Conservation (phyloP, 2,113 vertebrate species). For the Cisticola juncidis region DNA sequence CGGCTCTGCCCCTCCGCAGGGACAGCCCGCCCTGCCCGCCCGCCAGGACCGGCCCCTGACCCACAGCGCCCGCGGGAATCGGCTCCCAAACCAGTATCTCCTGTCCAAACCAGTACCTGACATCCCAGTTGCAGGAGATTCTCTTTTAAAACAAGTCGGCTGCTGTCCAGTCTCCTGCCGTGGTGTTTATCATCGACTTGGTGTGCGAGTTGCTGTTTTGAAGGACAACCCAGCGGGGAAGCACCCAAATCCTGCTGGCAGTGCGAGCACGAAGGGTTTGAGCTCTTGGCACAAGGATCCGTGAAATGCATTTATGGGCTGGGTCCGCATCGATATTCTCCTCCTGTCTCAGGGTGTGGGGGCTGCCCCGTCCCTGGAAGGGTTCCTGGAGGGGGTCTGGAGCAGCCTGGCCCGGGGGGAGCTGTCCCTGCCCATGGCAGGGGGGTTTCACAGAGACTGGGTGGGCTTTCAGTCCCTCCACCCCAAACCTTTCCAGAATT, state of each 20-base stretch:
- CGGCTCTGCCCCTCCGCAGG: not conserved
- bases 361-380: not conserved
- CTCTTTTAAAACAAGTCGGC: too few relatives aligned
- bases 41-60: accelerated
- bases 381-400: not conserved
- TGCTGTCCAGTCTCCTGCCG: too few relatives aligned
- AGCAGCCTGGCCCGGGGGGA: not conserved
- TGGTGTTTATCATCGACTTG: too few relatives aligned
- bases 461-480: not conserved
- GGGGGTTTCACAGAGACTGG: not conserved
- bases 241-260: not conserved
- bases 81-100: too few relatives aligned
- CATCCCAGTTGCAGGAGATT: too few relatives aligned
- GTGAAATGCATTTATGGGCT: not conserved
- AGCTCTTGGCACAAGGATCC: not conserved
- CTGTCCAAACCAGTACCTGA: too few relatives aligned
- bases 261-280: not conserved
- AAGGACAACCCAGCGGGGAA: accelerated
- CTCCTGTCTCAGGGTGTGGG: not conserved
- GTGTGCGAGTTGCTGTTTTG: too few relatives aligned
- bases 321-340: accelerated
- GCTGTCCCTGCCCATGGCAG: not conserved
- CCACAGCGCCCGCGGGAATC: accelerated
- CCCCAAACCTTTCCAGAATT: not conserved
- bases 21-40: accelerated